Percentiles rank a stretch among this genome's conserved stretches.
These are phyloP conservation scores for Festucalex cinctus DNA, from an alignment of 2,113 vertebrate species.

Conservation along the genomic window DNA sequence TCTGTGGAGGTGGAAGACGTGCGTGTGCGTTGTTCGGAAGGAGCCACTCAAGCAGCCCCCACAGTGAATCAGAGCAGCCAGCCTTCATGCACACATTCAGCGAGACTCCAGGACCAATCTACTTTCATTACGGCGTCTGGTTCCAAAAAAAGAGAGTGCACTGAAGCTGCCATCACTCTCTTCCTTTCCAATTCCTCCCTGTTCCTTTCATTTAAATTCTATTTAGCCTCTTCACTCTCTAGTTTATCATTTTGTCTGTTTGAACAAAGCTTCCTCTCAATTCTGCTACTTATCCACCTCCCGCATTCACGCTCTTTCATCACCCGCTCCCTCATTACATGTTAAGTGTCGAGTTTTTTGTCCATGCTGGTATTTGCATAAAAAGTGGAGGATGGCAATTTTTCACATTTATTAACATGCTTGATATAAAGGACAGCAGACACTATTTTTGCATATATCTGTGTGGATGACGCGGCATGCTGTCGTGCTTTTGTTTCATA, in stretches of 20 bases:
- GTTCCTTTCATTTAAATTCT: conserved; percentile 30
- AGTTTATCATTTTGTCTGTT: conserved; percentile 38
- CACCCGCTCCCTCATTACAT: conserved; percentile 57
- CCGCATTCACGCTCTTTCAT: conserved; percentile 36
- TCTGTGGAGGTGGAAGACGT: conserved; percentile 58
- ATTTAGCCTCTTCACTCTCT: conserved; percentile 20
- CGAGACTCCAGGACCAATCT: conserved; percentile 25
- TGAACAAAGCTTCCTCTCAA: conserved; percentile 50
- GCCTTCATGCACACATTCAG: conserved; percentile 35
- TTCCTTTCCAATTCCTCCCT: conserved; percentile 9
- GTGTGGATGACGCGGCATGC: conserved; percentile 11
- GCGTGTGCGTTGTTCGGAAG: conserved; percentile 49
- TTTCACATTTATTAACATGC: conserved; percentile 45
- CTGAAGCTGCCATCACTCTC: conserved; percentile 7
- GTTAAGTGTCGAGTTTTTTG: conserved; percentile 58
- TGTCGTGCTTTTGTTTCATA: conserved; percentile 17
- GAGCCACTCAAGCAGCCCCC: conserved; percentile 49
- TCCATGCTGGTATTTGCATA: conserved; percentile 61
- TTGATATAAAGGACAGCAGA: conserved; percentile 48
- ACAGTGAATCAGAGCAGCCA: conserved; percentile 38
- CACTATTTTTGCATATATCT: conserved; percentile 15
- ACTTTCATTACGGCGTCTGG: conserved; percentile 28
- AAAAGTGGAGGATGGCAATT: conserved; percentile 52
- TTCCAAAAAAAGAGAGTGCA: conserved; percentile 33
- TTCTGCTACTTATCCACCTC: conserved; percentile 54